Conservation (phyloP, 1,140 invertebrate species). For the Colletes latitarsis region DNA sequence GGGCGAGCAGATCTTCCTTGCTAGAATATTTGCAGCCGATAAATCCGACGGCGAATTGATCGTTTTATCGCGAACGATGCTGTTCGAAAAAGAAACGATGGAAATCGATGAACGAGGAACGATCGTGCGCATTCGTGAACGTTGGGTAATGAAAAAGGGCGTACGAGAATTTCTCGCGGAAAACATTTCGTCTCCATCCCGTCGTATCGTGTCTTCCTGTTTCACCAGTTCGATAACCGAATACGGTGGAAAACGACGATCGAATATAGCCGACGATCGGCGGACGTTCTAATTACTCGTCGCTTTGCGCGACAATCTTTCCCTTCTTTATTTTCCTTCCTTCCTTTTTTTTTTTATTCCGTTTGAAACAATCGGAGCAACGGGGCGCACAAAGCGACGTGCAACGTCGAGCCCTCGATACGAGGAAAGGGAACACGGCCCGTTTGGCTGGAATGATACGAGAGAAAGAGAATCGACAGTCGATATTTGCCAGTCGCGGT, state of each 20-base stretch:
- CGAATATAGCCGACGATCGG: neutral
- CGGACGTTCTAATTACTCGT: constrained; percentile 34
- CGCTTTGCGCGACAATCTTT: neutral
- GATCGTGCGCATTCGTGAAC: too few relatives aligned
- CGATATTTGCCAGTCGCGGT: constrained; percentile 51
- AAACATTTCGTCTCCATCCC: too few relatives aligned
- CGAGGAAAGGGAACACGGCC: constrained; percentile 28
- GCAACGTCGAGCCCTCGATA: neutral
- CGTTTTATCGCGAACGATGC: too few relatives aligned
- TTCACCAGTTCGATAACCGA: neutral
- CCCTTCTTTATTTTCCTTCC: neutral
- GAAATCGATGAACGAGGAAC: too few relatives aligned
- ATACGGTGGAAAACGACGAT: constrained; percentile 13
- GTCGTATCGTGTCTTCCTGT: too few relatives aligned
- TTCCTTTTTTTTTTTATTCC: constrained; percentile 18
- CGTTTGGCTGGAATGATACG: constrained; percentile 39
- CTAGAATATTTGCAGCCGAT: too few relatives aligned
- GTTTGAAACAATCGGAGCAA: constrained; percentile 34
- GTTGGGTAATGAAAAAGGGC: neutral
- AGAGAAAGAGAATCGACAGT: constrained; percentile 27
- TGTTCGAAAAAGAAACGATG: too few relatives aligned
- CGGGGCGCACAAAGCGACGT: constrained; percentile 34
- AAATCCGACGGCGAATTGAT: too few relatives aligned
- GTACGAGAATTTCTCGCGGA: too few relatives aligned
- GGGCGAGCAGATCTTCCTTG: too few relatives aligned